A percentile compares a stretch with the other conserved stretches of the same genome.
phyloP scores from a whole-genome alignment of 2,113 vertebrate species.

The Tursiops truncatus region DNA sequence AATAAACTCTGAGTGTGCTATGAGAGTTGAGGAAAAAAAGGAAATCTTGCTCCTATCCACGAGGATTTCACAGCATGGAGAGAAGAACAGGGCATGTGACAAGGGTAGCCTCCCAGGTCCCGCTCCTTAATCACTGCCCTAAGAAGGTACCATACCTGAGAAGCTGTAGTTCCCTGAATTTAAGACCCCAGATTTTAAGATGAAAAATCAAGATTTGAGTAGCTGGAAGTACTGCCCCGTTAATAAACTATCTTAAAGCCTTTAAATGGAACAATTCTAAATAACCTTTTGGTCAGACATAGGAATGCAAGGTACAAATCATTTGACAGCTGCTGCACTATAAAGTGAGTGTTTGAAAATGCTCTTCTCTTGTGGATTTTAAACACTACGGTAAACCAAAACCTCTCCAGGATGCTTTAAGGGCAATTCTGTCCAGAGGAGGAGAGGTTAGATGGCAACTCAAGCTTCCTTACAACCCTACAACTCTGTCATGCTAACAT shows the following conservation, averaged over 20 bases:
- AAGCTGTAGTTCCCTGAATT: background rate
- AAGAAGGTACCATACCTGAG: background rate
- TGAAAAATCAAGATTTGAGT: constrained; percentile 31
- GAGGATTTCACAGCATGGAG: background rate
- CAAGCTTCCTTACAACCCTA: constrained; percentile 17
- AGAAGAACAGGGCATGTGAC: background rate
- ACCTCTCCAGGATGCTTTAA: background rate
- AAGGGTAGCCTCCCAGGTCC: background rate
- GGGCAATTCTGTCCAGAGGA: background rate
- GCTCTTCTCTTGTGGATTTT: background rate
- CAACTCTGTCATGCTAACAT: constrained; percentile 19
- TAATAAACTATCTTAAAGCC: constrained; percentile 53
- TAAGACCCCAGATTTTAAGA: background rate
- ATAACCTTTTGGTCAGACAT: constrained; percentile 32
- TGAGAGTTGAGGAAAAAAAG: background rate
- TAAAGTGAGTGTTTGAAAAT: background rate
- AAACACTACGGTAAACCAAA: constrained; percentile 32
- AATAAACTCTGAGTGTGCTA: background rate
- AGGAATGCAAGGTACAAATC: constrained; percentile 25
- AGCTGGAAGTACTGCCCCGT: background rate
- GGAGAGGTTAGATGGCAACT: background rate
- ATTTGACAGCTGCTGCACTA: constrained; percentile 20
- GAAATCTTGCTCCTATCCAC: background rate
- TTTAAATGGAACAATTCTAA: constrained; percentile 39
- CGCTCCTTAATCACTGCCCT: background rate